A percentile compares a stretch with the other conserved stretches of the same genome.
Conservation (phyloP, 2,888 invertebrate species). For the Scrobipalpa atriplicella region DNA sequence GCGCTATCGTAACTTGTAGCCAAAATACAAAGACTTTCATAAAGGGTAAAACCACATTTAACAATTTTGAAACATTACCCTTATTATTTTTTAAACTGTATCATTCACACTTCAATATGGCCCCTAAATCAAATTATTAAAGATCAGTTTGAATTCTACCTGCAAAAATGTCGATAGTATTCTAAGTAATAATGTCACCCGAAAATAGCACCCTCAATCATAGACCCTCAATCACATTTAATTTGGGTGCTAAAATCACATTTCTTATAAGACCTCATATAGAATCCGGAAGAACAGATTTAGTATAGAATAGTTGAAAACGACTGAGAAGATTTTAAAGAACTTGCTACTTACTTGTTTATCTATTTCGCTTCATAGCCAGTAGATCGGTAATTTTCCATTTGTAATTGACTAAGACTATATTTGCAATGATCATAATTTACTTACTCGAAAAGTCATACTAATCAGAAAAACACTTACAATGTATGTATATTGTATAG, state of each 20-base stretch:
- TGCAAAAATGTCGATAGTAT: neutral
- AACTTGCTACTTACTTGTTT: too few relatives aligned
- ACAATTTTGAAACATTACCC: neutral
- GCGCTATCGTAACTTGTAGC: neutral
- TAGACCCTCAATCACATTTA: constrained; percentile 14
- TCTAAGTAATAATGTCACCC: neutral
- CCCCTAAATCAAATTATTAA: constrained; percentile 11
- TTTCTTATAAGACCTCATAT: neutral
- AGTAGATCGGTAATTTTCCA: too few relatives aligned
- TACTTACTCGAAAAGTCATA: too few relatives aligned
- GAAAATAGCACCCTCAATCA: constrained; percentile 19
- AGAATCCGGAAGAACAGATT: constrained; percentile 14
- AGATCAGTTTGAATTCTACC: neutral
- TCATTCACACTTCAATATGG: constrained; percentile 1
- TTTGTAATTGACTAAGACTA: too few relatives aligned
- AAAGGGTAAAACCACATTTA: neutral
- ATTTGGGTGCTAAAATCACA: constrained; percentile 17
- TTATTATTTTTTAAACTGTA: neutral
- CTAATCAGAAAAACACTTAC: too few relatives aligned
- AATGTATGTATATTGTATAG: too few relatives aligned
- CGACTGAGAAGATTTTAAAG: too few relatives aligned
- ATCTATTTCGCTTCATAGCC: too few relatives aligned
- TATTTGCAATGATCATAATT: too few relatives aligned
- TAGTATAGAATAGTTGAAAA: too few relatives aligned
- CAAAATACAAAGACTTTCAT: neutral